Conservation (phyloP, 2,113 vertebrate species). For the Isurus oxyrinchus region DNA sequence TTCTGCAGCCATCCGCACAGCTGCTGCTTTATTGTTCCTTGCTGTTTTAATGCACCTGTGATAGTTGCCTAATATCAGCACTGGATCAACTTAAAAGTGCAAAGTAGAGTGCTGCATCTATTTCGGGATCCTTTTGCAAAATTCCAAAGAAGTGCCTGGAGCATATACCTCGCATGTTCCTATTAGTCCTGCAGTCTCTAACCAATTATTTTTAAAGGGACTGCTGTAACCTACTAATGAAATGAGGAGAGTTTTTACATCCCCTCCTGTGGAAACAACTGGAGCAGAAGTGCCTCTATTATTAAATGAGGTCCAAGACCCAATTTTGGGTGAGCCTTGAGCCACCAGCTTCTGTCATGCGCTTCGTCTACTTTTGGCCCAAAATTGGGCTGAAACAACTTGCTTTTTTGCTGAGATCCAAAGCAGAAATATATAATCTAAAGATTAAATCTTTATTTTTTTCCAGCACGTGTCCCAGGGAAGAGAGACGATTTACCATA, state of each 20-base stretch:
- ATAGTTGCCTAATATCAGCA: not conserved
- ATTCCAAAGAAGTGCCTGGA: not conserved
- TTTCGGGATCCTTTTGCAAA: not conserved
- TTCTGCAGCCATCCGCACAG: not conserved
- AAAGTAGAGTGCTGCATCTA: not conserved
- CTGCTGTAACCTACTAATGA: not conserved
- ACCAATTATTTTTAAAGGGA: not conserved
- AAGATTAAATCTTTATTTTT: not conserved
- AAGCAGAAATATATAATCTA: not conserved
- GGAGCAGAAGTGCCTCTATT: not conserved
- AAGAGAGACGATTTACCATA: not conserved
- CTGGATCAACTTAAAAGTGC: not conserved
- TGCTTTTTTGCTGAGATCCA: not conserved
- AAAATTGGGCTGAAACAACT: not conserved
- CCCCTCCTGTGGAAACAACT: not conserved
- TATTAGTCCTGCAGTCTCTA: too few relatives aligned
- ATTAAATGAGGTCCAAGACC: not conserved
- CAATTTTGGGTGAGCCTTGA: not conserved
- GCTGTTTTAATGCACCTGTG: not conserved
- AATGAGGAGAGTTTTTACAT: not conserved
- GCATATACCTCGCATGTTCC: not conserved
- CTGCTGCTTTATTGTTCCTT: not conserved
- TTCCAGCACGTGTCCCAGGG: not conserved
- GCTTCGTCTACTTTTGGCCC: not conserved
- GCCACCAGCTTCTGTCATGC: not conserved